Percentiles rank a stretch among this genome's conserved stretches.
Conservation (phyloP, 1,140 invertebrate genomes). For the Portunus trituberculatus region DNA sequence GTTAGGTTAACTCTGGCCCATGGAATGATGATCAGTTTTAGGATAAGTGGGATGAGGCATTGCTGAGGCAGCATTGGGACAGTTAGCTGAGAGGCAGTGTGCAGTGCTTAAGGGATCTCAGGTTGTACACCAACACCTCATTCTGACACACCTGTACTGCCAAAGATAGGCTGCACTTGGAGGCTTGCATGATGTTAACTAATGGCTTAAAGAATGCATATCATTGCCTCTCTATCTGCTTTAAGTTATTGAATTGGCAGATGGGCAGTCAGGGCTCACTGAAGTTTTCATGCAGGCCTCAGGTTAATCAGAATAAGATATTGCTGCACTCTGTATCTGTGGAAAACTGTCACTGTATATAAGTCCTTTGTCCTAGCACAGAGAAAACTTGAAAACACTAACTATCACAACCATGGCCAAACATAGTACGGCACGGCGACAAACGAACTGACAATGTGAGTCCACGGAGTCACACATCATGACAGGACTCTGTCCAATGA, state of each 20-base stretch:
- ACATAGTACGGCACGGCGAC: constrained; percentile 16
- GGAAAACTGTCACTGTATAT: neutral
- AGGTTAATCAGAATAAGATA: neutral
- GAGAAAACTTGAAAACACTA: neutral
- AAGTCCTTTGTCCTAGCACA: neutral
- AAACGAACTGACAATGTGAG: neutral
- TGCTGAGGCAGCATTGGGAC: neutral
- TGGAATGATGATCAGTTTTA: constrained; percentile 48
- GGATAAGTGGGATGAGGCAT: constrained; percentile 4
- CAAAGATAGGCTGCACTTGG: neutral
- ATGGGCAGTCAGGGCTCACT: neutral
- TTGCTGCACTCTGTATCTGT: neutral
- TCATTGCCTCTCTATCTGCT: neutral
- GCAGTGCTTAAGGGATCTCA: neutral
- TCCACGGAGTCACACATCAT: neutral
- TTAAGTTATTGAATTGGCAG: neutral
- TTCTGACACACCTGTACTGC: neutral
- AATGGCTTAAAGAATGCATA: neutral
- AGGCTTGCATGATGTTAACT: neutral
- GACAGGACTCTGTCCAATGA: neutral
- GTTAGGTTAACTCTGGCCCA: constrained; percentile 25
- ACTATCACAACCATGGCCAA: constrained; percentile 8
- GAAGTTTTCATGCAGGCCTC: neutral
- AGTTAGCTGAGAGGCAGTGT: neutral
- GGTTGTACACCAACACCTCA: neutral